Conservation (phyloP, 2,888 invertebrate genomes). For the Pristionchus entomophagus region DNA sequence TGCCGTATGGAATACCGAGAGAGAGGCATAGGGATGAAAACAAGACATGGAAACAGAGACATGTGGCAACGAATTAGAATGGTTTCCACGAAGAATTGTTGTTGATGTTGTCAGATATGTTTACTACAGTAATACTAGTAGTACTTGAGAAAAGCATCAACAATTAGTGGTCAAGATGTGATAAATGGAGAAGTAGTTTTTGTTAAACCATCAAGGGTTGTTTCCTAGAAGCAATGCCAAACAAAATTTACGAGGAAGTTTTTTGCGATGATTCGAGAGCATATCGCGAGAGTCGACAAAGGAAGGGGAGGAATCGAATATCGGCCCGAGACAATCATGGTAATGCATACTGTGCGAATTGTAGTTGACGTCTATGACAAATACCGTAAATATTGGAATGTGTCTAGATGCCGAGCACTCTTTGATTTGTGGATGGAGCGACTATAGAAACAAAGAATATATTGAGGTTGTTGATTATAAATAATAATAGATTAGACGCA, state of each 20-base stretch:
- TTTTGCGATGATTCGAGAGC: not conserved
- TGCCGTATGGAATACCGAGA: conserved; percentile 26
- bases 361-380: not conserved
- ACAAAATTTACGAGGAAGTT: not conserved
- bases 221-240: too few species aligned
- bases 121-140: too few species aligned
- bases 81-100: not conserved
- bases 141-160: not conserved
- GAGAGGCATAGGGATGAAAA: conserved; percentile 20
- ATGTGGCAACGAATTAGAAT: conserved; percentile 3
- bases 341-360: not conserved
- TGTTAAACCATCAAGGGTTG: too few species aligned
- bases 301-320: not conserved
- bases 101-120: not conserved
- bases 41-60: conserved; percentile 1
- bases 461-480: too few species aligned
- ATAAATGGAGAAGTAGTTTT: not conserved
- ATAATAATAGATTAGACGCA: too few species aligned
- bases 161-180: not conserved
- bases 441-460: too few species aligned
- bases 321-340: not conserved
- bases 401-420: not conserved
- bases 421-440: too few species aligned
- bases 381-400: not conserved
- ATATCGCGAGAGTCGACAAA: not conserved